Conservation (phyloP, 2,113 vertebrate species). For the Chionis minor region DNA sequence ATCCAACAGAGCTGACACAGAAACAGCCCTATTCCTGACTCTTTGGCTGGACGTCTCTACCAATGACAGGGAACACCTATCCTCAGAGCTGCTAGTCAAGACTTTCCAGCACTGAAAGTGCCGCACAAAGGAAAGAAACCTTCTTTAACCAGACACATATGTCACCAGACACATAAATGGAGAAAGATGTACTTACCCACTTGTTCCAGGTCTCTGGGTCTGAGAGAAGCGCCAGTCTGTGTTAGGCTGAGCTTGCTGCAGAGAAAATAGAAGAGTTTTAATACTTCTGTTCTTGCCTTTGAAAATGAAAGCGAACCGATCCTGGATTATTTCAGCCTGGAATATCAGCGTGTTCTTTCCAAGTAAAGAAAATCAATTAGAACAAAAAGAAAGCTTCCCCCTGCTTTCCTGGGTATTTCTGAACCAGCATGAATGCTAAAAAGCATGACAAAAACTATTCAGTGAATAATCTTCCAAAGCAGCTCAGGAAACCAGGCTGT, state of each 20-base stretch:
- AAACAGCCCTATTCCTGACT: neutral
- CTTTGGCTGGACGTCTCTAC: neutral
- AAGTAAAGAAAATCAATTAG: constrained; percentile 53
- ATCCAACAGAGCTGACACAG: neutral
- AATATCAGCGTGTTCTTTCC: neutral
- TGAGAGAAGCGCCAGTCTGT: constrained; percentile 97
- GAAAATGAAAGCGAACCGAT: constrained; percentile 8
- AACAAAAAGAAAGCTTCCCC: constrained; percentile 4
- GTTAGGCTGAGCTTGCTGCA: constrained; percentile 96
- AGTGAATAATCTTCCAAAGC: constrained; percentile 44
- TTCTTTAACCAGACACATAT: neutral
- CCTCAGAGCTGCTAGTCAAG: neutral
- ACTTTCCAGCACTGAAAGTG: neutral
- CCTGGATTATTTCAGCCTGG: constrained; percentile 52
- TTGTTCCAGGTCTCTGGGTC: constrained; percentile 96
- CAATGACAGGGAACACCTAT: neutral
- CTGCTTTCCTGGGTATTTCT: neutral
- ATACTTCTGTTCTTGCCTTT: constrained; percentile 26
- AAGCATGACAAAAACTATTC: constrained; percentile 37
- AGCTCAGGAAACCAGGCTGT: constrained; percentile 54
- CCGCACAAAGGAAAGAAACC: neutral
- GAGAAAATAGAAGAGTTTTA: constrained; percentile 74
- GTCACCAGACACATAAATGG: neutral
- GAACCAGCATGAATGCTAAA: constrained; percentile 19
- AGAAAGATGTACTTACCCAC: constrained; percentile 85